A percentile compares a stretch with the other conserved stretches of the same genome.
phyloP scores from a whole-genome alignment of 2,888 invertebrate species.

The Schrankia costaestrigalis region DNA sequence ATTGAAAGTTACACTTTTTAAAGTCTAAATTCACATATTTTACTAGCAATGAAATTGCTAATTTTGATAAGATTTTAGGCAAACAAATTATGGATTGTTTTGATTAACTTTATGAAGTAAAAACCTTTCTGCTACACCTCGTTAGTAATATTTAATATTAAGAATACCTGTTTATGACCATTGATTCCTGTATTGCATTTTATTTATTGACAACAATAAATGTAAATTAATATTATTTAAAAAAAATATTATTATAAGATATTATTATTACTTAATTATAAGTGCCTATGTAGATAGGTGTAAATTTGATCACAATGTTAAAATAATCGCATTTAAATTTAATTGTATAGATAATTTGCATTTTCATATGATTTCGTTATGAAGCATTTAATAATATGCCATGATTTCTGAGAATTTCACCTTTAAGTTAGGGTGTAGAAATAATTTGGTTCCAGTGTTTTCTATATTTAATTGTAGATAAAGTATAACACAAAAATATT shows the following conservation, averaged over 20 bases:
- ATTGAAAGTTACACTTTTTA: no score
- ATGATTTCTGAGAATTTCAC: conserved; percentile 6
- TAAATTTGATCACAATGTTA: conserved; percentile 28
- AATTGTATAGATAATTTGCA: conserved; percentile 25
- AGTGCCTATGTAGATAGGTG: conserved; percentile 25
- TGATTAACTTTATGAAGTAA: no score
- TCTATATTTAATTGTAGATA: no score
- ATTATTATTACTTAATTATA: conserved; percentile 5
- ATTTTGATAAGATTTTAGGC: no score
- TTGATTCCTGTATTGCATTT: conserved; percentile 53
- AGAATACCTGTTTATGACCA: conserved; percentile 22
- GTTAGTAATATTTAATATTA: conserved; percentile 24
- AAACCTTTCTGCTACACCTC: no score
- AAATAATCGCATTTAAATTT: conserved; percentile 34
- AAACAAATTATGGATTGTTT: no score
- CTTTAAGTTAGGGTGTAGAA: conserved; percentile 14
- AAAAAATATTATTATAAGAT: conserved; percentile 20
- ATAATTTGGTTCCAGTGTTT: conserved; percentile 19
- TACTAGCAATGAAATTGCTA: no score
- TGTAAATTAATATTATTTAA: conserved; percentile 33
- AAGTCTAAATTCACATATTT: no score
- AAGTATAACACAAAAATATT: no score
- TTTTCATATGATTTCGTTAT: conserved; percentile 19
- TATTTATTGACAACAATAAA: conserved; percentile 48
- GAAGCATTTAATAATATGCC: conserved; percentile 17